A percentile compares a stretch with the other conserved stretches of the same genome.
Conservation (phyloP, 1,140 invertebrate genomes). For the Drosophila seguyi region DNA sequence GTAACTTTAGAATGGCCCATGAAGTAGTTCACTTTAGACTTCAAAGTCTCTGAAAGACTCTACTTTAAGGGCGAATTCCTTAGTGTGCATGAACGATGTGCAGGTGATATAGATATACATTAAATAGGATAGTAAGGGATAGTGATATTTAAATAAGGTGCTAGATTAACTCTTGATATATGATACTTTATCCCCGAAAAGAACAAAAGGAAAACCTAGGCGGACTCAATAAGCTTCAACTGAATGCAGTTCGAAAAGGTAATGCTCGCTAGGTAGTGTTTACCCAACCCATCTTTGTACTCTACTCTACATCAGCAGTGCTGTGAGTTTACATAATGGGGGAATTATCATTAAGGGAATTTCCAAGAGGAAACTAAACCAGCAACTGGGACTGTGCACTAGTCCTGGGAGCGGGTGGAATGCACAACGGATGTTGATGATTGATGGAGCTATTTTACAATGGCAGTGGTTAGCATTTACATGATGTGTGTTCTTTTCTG, state of each 20-base stretch:
- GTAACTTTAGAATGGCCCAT: background rate
- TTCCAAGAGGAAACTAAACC: slow-evolving; percentile 5
- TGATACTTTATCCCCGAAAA: background rate
- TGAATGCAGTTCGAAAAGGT: background rate
- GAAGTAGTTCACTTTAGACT: too few relatives aligned
- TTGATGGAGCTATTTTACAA: slow-evolving; percentile 72
- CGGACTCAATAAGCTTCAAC: background rate
- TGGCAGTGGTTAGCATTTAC: slow-evolving; percentile 48
- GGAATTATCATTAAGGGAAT: background rate
- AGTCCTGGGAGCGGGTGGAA: slow-evolving; percentile 18
- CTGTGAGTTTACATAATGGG: background rate
- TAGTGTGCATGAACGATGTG: slow-evolving; percentile 29
- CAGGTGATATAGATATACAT: slow-evolving; percentile 10
- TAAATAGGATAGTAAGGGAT: background rate
- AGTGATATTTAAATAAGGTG: slow-evolving; percentile 1
- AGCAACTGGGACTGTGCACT: slow-evolving; percentile 11
- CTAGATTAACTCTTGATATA: background rate
- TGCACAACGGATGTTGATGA: slow-evolving; percentile 35
- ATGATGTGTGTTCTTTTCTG: slow-evolving; percentile 35
- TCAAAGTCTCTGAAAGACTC: background rate
- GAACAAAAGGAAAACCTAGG: background rate
- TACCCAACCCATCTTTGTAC: slow-evolving; percentile 2
- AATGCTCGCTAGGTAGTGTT: background rate
- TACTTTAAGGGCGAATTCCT: background rate
- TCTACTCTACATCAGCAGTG: slow-evolving; percentile 27